Evolutionary conservation across 1,140 invertebrate genomes (phyloP).

Genomic region (Lysiphlebus fabarum): DNA sequence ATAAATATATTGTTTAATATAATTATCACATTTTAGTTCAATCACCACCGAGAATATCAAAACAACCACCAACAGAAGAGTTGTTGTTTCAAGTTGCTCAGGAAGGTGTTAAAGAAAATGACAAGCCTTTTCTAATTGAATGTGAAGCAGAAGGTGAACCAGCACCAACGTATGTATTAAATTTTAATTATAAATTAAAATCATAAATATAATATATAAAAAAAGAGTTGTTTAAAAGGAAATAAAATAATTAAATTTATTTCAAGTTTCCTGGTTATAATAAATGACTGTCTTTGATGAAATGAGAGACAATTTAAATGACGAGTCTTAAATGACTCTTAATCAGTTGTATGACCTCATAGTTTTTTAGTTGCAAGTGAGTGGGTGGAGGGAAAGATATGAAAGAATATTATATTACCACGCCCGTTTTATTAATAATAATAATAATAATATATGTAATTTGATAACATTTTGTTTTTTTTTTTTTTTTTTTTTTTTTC

Average conservation of each 20-base stretch:
- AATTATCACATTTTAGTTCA: slow-evolving; percentile 60
- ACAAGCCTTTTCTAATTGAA: slow-evolving; percentile 92
- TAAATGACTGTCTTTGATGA: background rate
- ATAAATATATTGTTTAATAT: slow-evolving; percentile 6
- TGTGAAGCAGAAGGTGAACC: slow-evolving; percentile 92
- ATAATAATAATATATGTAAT: background rate
- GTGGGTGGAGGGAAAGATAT: too few relatives aligned
- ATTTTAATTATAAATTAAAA: too few relatives aligned
- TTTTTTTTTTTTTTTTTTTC: slow-evolving; percentile 8
- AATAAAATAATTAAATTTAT: too few relatives aligned
- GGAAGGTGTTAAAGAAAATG: slow-evolving; percentile 72
- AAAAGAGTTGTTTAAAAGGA: too few relatives aligned
- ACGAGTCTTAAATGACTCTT: slow-evolving; percentile 34
- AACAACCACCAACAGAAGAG: slow-evolving; percentile 87
- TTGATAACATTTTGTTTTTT: background rate
- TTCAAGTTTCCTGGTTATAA: background rate
- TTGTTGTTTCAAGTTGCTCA: slow-evolving; percentile 86
- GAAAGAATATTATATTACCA: slow-evolving; percentile 45
- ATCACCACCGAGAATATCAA: slow-evolving; percentile 82
- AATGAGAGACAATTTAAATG: background rate
- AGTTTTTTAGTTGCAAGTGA: slow-evolving; percentile 15
- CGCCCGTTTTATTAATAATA: slow-evolving; percentile 23
- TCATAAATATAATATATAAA: too few relatives aligned
- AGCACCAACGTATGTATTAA: slow-evolving; percentile 74
- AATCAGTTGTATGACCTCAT: slow-evolving; percentile 55